A percentile compares a stretch with the other conserved stretches of the same genome.
phyloP scores from a whole-genome alignment of 1,140 invertebrate species.

The Chironomus striatipennis region DNA sequence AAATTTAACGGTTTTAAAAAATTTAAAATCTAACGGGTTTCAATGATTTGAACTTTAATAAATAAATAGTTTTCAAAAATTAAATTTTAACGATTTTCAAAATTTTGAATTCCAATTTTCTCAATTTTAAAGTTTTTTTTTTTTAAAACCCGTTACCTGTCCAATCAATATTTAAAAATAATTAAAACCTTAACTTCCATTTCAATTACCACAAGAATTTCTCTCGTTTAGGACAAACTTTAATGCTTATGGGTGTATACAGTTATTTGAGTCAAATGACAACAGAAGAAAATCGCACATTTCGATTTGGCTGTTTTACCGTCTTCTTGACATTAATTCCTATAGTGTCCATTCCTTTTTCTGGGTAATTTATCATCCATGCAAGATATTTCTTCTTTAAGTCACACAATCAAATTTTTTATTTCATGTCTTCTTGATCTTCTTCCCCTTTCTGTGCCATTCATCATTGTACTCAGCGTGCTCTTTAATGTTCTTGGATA shows the following conservation, averaged over 20 bases:
- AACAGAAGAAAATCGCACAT: slow-evolving; percentile 47
- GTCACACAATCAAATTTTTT: slow-evolving; percentile 24
- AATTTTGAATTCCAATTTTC: too few species aligned
- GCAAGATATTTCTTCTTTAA: not conserved
- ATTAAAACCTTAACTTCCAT: slow-evolving; percentile 34
- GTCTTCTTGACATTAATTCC: slow-evolving; percentile 37
- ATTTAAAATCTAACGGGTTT: too few species aligned
- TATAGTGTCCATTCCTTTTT: slow-evolving; percentile 34
- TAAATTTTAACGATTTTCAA: too few species aligned
- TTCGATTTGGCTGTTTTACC: slow-evolving; percentile 42
- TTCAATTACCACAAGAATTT: too few species aligned
- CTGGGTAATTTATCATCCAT: slow-evolving; percentile 33
- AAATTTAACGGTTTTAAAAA: too few species aligned
- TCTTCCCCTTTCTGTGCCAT: not conserved
- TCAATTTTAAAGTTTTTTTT: too few species aligned
- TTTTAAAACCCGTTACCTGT: too few species aligned
- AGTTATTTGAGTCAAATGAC: slow-evolving; percentile 52
- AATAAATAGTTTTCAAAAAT: too few species aligned
- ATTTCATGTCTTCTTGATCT: slow-evolving; percentile 32
- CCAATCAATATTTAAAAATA: slow-evolving; percentile 48
- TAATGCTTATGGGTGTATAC: slow-evolving; percentile 53
- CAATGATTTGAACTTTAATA: too few species aligned
- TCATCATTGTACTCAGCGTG: not conserved
- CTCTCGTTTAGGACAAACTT: slow-evolving; percentile 43
- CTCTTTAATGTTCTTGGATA: not conserved